phyloP scores from a whole-genome alignment of 2,113 vertebrate species.

The Buteo buteo region DNA sequence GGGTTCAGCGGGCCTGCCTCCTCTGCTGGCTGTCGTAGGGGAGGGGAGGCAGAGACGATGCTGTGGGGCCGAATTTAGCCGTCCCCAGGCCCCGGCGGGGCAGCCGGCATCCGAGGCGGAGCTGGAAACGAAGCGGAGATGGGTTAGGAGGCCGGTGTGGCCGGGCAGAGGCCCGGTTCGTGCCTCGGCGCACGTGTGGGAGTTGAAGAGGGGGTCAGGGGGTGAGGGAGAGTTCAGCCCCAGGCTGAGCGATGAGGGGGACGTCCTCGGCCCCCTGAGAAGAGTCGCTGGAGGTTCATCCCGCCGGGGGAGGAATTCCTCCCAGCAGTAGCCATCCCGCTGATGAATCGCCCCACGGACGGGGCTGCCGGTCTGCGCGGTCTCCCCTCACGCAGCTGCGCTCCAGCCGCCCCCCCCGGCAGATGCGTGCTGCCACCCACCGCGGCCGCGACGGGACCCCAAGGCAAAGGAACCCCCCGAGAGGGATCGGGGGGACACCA shows the following conservation, averaged over 20 bases:
- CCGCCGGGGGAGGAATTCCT: conserved; percentile 46
- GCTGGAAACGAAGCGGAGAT: neutral
- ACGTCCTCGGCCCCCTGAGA: neutral
- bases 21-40: rapidly evolving
- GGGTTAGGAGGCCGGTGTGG: neutral
- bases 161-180: conserved; percentile 47
- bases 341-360: conserved; percentile 70
- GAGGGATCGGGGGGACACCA: neutral
- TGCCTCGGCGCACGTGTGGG: conserved; percentile 55
- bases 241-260: conserved; percentile 53
- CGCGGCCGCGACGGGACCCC: rapidly evolving
- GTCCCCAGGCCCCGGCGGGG: rapidly evolving
- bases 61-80: neutral
- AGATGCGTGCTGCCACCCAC: neutral
- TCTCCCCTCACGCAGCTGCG: conserved; percentile 27
- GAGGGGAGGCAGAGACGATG: neutral
- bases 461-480: rapidly evolving
- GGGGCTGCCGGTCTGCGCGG: neutral
- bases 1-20: rapidly evolving
- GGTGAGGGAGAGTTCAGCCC: conserved; percentile 82
- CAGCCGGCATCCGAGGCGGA: neutral
- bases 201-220: conserved; percentile 77
- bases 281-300: conserved; percentile 74
- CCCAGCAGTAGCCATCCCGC: conserved; percentile 43
- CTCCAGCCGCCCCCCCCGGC: neutral